Base-by-base conservation (phyloP, 2,113 vertebrate genomes). In the Zeus faber region DNA sequence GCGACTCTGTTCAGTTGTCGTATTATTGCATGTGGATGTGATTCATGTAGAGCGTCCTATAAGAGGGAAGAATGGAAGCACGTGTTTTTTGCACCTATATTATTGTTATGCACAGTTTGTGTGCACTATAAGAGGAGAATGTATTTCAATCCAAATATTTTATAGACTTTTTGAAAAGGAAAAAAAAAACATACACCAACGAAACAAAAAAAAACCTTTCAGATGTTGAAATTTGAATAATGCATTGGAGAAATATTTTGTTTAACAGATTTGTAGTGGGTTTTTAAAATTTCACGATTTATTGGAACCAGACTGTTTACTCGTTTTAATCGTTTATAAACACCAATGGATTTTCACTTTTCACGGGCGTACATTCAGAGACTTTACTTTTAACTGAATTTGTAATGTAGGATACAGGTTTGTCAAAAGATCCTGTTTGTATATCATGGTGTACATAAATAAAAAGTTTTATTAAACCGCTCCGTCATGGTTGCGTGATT, bases 391-490 rank as follows among this genome's bases (percentile, higher is more conserved):
- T 81, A 72, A 67, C 74, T 80, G 21, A 50, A 71, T 80, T 77
- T 76, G 76, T 88, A 76, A 82, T 79, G 72, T 84, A 79, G 67
- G 76, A 58, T 31, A 48, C 17, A 60, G 24, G 81, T 82, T 81
- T 87, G 85, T 89, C 86, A 86, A 87, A 82, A 89, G 79, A 84
- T 82, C 69, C 57, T 79, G 74, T 88, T 86, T 78, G 65, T 85
- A 83, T 86, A 80, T 83, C 58, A 66, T 77, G 68, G 24, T 81
- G 73, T 86, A 83, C 71, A 85, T 73, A 56, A 88, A 85, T 86
- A 85, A 80, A n/a, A 84, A 62, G 52, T 49, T 81, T 70, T 79
- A 75, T 74, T 69, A 53, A 29, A n/a, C n/a, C n/a, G n/a, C n/a
- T n/a, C n/a, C n/a, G n/a, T n/a, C n/a, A n/a, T n/a, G n/a, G n/a